phyloP scores from a whole-genome alignment of 2,888 invertebrate genomes.

The Augiades crinisus region DNA sequence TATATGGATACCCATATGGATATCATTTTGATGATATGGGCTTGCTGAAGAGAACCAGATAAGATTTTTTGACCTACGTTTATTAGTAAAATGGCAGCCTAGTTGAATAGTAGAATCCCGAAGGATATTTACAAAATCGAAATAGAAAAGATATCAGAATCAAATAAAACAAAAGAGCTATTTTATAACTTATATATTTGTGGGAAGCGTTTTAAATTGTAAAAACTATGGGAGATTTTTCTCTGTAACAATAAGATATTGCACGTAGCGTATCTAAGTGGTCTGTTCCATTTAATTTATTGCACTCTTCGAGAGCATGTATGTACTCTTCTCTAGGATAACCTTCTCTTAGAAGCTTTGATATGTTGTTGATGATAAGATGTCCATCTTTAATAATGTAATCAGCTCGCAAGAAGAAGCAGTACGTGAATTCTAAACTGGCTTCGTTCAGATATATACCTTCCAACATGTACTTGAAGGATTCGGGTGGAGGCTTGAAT shows the following conservation, averaged over 20 bases:
- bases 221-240: not conserved
- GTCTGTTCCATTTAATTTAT: not conserved
- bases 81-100: too few relatives aligned
- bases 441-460: not conserved
- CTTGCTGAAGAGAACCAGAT: too few relatives aligned
- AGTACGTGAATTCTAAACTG: not conserved
- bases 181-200: not conserved
- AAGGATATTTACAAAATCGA: too few relatives aligned
- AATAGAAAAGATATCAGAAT: too few relatives aligned
- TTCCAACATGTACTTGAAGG: not conserved
- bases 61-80: too few relatives aligned
- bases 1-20: too few relatives aligned
- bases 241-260: not conserved
- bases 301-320: not conserved
- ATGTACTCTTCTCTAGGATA: not conserved
- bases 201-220: not conserved
- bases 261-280: not conserved
- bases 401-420: not conserved
- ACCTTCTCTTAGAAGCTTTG: not conserved
- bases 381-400: not conserved
- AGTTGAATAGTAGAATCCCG: too few relatives aligned
- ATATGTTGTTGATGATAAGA: not conserved
- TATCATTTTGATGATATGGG: too few relatives aligned
- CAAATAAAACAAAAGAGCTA: too few relatives aligned
- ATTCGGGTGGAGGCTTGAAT: not conserved